Conservation (phyloP, 2,797 vertebrate species). For the Poeciliopsis presidionis region DNA sequence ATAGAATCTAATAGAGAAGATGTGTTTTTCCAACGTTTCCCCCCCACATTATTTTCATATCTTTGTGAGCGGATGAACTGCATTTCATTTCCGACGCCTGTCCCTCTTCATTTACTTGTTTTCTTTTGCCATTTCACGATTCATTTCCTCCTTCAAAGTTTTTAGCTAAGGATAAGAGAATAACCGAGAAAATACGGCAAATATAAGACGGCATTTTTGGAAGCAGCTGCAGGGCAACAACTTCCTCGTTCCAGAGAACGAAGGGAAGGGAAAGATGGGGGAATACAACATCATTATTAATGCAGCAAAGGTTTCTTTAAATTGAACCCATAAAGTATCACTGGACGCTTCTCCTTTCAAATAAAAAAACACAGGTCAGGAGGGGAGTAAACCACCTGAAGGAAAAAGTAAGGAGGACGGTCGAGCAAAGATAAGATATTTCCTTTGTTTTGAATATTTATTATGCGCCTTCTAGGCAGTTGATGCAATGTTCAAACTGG, state of each 20-base stretch:
- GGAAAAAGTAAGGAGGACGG: background rate
- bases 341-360: slow-evolving; percentile 26
- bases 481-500: background rate
- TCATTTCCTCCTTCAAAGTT: slow-evolving; percentile 21
- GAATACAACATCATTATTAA: slow-evolving; percentile 76
- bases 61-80: background rate
- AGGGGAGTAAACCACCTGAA: slow-evolving; percentile 12
- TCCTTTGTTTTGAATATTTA: background rate
- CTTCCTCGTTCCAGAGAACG: slow-evolving; percentile 36
- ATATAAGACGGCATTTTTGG: slow-evolving; percentile 43
- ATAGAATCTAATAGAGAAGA: slow-evolving; percentile 18
- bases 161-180: slow-evolving; percentile 47
- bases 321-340: slow-evolving; percentile 68
- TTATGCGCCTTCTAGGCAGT: background rate
- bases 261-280: slow-evolving; percentile 37
- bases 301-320: slow-evolving; percentile 66
- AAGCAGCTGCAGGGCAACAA: slow-evolving; percentile 42
- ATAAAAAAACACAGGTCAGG: slow-evolving; percentile 23
- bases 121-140: slow-evolving; percentile 18
- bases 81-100: background rate
- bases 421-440: background rate
- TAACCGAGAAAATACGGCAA: slow-evolving; percentile 30
- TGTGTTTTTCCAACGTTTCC: slow-evolving; percentile 1
- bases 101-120: slow-evolving; percentile 18
- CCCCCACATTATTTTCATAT: background rate